Base-by-base conservation (phyloP, 2,888 invertebrate species). In the Operophtera brumata region DNA sequence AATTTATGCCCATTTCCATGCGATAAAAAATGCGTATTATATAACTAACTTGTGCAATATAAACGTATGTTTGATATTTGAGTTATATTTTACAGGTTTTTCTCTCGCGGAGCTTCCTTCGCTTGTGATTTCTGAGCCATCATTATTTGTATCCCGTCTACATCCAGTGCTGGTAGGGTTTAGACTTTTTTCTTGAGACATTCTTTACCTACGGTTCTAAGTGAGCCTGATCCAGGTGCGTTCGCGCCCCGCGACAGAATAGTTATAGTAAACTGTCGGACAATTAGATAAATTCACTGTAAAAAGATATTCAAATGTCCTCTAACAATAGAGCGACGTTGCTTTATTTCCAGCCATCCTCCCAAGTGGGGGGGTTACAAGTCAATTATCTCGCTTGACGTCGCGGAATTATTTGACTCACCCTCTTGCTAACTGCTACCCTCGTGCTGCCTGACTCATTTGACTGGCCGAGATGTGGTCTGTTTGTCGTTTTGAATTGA, bases 381-480 rank as follows among this genome's bases (percentile, higher is more conserved):
- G 65, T 65, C 62, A 61, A 66, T 67, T 64, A 65, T 50, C 41
- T 36, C 54, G 61, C 54, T 46, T 57, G 50, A 45, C 51, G 49
- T 57, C 47, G 54, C 52, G 60, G 63, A 65, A 62, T 47, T 50
- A 61, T 64, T 64, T 49, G 59, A 64, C 58, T 13, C 34, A 26
- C 11, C 37, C 44, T 40, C n/a, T 40, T 36, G 40, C 42, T 35
- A 12, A 28, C 34, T 40, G 52, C 4, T 10, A 11, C 1, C 9
- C 20, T 20, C 12, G 30, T 26, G 47, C n/a, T 14, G 14, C 20
- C 26, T 40, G n/a, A 10, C 43, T 44, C 34, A 11, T 36, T 40
- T 34, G 34, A 11, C 35, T 43, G 32, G 14, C 20, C 41, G 36
- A 46, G 49, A 26, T 37, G 34, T 25, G 47, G 39, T 35, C 47